Percentiles rank a stretch among this genome's conserved stretches.
phyloP scores from a whole-genome alignment of 1,140 invertebrate genomes.

The Tetragnatha versicolor region DNA sequence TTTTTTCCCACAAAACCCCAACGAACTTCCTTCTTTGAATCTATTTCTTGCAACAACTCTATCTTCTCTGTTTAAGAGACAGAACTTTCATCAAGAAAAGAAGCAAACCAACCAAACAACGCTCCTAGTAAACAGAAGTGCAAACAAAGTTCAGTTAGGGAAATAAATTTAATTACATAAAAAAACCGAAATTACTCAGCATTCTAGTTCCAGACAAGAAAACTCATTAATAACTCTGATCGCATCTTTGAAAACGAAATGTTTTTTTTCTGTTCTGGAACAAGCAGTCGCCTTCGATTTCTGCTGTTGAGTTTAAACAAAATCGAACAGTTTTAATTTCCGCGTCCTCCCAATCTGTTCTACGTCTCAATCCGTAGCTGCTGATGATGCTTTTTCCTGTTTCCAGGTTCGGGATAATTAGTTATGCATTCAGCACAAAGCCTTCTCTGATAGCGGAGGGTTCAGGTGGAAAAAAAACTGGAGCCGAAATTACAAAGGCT shows the following conservation, averaged over 20 bases:
- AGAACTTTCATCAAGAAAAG: no score
- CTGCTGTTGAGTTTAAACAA: conserved; percentile 5
- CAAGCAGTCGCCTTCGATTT: conserved; percentile 1
- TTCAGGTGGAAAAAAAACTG: not conserved
- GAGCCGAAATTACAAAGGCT: conserved; percentile 13
- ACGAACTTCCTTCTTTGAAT: no score
- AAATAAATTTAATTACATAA: conserved; percentile 19
- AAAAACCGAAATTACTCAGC: conserved; percentile 3
- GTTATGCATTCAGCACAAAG: not conserved
- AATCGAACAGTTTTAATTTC: conserved; percentile 14
- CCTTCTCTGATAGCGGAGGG: not conserved
- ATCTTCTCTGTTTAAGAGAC: no score
- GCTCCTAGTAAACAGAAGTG: not conserved
- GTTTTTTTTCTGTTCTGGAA: conserved; percentile 2
- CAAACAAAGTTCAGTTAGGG: not conserved
- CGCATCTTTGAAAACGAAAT: not conserved
- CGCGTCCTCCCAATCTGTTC: not conserved
- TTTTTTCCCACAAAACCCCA: no score
- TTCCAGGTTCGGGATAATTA: not conserved
- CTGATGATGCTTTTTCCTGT: not conserved
- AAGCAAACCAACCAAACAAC: no score
- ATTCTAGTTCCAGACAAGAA: not conserved
- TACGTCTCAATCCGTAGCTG: not conserved
- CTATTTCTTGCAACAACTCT: no score
- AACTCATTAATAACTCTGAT: conserved; percentile 21